These are phyloP conservation scores for Eublepharis macularius DNA, from an alignment of 2,113 vertebrate species.

Conservation along the genomic window DNA sequence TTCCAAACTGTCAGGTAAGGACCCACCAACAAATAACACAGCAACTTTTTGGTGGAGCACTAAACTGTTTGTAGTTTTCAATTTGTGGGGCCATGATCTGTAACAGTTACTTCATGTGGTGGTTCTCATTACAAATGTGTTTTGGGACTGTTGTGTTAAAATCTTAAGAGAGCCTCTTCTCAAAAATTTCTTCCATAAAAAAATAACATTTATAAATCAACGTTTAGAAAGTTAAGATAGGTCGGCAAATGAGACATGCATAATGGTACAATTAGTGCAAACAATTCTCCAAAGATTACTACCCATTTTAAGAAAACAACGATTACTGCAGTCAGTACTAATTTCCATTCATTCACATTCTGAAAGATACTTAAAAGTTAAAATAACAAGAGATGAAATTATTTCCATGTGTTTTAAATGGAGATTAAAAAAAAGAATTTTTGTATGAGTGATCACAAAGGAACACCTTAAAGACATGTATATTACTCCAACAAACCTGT, in stretches of 20 bases:
- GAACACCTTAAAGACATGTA: background rate
- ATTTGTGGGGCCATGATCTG: background rate
- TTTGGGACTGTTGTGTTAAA: background rate
- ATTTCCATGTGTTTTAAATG: background rate
- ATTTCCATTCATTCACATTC: background rate
- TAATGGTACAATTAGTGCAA: background rate
- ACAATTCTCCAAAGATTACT: background rate
- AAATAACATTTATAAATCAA: background rate
- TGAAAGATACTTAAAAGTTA: background rate
- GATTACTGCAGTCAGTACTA: background rate
- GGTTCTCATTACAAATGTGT: background rate
- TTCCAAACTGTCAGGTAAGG: background rate
- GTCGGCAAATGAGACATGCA: background rate
- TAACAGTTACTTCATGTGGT: background rate
- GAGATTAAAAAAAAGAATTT: slow-evolving; percentile 14
- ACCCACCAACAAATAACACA: background rate
- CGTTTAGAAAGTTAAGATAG: slow-evolving; percentile 23
- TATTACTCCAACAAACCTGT: slow-evolving; percentile 80
- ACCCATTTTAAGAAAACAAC: background rate
- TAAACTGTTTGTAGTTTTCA: background rate
- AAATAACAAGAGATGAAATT: background rate
- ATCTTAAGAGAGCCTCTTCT: background rate
- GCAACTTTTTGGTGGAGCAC: background rate
- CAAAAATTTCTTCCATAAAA: background rate
- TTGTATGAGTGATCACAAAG: background rate